A percentile compares a stretch with the other conserved stretches of the same genome.
phyloP scores from a whole-genome alignment of 1,140 invertebrate genomes.

The Heliconius himera region DNA sequence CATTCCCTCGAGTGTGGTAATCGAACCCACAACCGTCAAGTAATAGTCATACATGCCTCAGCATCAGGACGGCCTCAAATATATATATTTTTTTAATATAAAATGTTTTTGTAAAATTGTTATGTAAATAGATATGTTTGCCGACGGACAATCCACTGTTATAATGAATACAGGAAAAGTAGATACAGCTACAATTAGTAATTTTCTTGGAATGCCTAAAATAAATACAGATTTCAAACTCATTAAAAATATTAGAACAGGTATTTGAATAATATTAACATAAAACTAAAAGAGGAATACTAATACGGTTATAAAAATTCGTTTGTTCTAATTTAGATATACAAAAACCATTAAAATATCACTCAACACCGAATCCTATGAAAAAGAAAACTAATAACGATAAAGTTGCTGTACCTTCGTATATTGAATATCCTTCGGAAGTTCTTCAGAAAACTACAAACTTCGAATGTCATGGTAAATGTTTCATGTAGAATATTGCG shows the following conservation, averaged over 20 bases:
- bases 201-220: conserved; percentile 34
- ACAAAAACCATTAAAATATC: conserved; percentile 40
- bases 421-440: conserved; percentile 62
- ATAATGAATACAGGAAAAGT: conserved; percentile 25
- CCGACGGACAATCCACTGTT: conserved; percentile 22
- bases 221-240: conserved; percentile 42
- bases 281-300: not conserved
- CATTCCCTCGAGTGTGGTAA: too few species aligned
- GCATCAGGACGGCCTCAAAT: too few species aligned
- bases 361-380: conserved; percentile 40
- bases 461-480: conserved; percentile 55
- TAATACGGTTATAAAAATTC: not conserved
- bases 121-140: not conserved
- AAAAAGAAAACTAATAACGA: conserved; percentile 10
- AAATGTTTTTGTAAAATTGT: too few species aligned
- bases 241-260: conserved; percentile 22
- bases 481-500: not conserved
- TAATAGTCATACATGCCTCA: too few species aligned
- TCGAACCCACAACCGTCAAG: too few species aligned
- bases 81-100: too few species aligned
- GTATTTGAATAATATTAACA: conserved; percentile 5
- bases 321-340: conserved; percentile 27
- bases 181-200: conserved; percentile 14
- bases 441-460: conserved; percentile 66
- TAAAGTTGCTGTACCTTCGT: conserved; percentile 41